Evolutionary conservation across 2,888 invertebrate species (phyloP), one percentile per base, ranked within the genome.

Genomic region (Temnothorax rugatulus): DNA sequence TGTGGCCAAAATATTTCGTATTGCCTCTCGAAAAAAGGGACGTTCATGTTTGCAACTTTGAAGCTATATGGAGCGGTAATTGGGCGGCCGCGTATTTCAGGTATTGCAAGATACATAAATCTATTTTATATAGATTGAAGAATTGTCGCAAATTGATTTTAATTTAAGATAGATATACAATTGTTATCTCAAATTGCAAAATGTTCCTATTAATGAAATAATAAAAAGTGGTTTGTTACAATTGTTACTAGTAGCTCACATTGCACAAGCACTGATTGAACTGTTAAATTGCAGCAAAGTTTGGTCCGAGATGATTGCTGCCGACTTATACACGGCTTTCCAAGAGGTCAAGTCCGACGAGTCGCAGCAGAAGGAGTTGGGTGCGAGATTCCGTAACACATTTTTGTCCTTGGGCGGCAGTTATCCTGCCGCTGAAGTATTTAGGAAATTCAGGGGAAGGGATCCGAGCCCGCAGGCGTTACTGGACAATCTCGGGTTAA

Each of bases 301-400:
- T 21, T 99, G 99, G 98, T 97, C 99, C 1, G 96, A 96, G 93
- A 97, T 99, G 96, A 96, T 99, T 71, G 99, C 99, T 0, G 98
- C 99, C 0, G 99, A 99, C 95, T 96, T 97, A 50, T 98, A 97
- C 93, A 97, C 97, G 93, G 97, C 98, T 71, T 99, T 99, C 94
- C 96, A 97, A 85, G 98, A 98, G 94, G 57, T 90, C 41, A 76
- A 90, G 0, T 38, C 63, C 4, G 96, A 95, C 89, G 95, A 95
- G 88, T 95, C 95, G 1, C 95, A 96, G 15, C 95, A 96, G 86
- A 93, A 96, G 86, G 96, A 96, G 66, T 96, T 97, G 7, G 97
- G 97, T 0, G 96, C 96, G 90, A 95, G 97, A 85, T 99, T 97
- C 93, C 96, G 97, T 89, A 97, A 98, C 83, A 98, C 98, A 2